These are phyloP conservation scores for Drosophila sp. DNA, from an alignment of 1,140 invertebrate species.

Conservation along the genomic window DNA sequence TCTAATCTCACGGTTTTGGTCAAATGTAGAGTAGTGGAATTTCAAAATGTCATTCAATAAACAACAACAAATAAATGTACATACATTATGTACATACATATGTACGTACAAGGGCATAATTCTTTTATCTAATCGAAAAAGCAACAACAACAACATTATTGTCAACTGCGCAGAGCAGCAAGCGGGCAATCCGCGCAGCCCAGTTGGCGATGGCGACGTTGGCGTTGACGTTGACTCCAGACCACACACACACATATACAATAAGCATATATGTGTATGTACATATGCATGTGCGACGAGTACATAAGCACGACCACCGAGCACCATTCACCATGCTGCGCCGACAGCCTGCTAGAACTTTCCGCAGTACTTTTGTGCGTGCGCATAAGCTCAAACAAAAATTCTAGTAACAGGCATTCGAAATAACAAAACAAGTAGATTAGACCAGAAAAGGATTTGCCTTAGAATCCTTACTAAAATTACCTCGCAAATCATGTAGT, in stretches of 20 bases:
- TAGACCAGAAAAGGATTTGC: constrained; percentile 26
- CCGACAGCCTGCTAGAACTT: constrained; percentile 65
- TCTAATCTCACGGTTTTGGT: constrained; percentile 59
- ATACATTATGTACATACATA: constrained; percentile 4
- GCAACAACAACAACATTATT: constrained; percentile 39
- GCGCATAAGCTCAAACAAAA: constrained; percentile 46
- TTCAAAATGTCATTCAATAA: constrained; percentile 74
- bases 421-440: constrained; percentile 26
- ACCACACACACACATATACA: neutral
- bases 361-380: constrained; percentile 47
- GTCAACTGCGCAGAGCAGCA: constrained; percentile 38
- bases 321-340: constrained; percentile 65
- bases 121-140: constrained; percentile 69
- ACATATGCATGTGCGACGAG: constrained; percentile 19
- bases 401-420: constrained; percentile 3
- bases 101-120: constrained; percentile 25
- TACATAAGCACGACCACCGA: constrained; percentile 34
- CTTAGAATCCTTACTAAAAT: neutral
- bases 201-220: constrained; percentile 37
- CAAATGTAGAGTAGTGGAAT: constrained; percentile 39
- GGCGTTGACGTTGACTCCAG: constrained; percentile 12
- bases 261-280: neutral
- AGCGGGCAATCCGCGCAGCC: constrained; percentile 45
- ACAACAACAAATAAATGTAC: constrained; percentile 42
- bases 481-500: neutral